These are phyloP conservation scores for Micronisus gabar DNA, from an alignment of 2,113 vertebrate species.

Conservation along the genomic window DNA sequence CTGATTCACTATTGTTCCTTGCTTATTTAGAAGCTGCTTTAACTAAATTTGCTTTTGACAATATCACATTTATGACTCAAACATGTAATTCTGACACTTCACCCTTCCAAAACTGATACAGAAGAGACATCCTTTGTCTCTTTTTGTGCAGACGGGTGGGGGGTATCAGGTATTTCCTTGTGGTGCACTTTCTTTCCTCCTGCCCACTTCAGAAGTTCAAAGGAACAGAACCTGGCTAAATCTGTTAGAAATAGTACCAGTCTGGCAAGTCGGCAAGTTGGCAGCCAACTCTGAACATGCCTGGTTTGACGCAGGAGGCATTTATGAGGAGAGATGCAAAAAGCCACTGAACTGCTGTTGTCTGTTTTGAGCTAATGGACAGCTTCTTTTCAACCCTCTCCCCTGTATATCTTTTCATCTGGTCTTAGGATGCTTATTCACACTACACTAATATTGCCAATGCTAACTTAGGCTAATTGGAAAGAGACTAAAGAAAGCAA, in stretches of 20 bases:
- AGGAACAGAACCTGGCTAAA: not conserved
- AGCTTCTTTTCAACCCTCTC: not conserved
- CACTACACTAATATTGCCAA: fast-evolving
- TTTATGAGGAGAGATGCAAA: not conserved
- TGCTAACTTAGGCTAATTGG: fast-evolving
- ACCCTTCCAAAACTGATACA: not conserved
- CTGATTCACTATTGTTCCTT: not conserved
- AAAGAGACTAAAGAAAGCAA: not conserved
- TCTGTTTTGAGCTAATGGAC: not conserved
- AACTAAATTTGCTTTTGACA: not conserved
- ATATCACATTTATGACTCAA: not conserved
- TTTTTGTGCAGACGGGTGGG: fast-evolving
- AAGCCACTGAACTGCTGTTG: not conserved
- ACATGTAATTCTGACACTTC: not conserved
- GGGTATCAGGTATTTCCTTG: not conserved
- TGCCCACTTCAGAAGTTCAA: not conserved
- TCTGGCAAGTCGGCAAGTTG: not conserved
- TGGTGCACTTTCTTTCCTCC: not conserved
- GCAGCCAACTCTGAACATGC: not conserved
- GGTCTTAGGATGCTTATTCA: not conserved
- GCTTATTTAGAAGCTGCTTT: not conserved
- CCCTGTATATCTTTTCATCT: fast-evolving
- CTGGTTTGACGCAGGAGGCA: fast-evolving
- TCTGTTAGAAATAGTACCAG: fast-evolving
- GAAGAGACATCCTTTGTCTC: not conserved